phyloP scores from a whole-genome alignment of 2,113 vertebrate species.

The Rhinoderma darwinii region DNA sequence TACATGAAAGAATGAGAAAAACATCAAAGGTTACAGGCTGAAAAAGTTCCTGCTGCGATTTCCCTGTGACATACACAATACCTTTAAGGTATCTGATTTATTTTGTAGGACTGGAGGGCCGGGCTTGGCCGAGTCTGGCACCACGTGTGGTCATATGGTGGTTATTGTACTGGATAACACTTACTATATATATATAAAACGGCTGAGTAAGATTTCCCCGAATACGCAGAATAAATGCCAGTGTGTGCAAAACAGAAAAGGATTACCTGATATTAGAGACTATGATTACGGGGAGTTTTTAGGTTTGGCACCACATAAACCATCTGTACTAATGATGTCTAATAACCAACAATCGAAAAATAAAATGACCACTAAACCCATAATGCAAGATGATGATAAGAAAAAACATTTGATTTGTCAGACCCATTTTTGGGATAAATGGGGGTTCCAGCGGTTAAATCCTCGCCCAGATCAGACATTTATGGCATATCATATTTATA shows the following conservation, averaged over 20 bases:
- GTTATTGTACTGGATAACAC: constrained; percentile 1
- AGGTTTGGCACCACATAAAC: constrained; percentile 9
- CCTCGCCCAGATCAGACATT: background rate
- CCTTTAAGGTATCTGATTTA: background rate
- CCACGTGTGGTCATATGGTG: background rate
- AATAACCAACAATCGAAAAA: background rate
- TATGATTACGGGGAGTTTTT: constrained; percentile 17
- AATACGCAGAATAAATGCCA: constrained; percentile 17
- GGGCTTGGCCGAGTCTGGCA: background rate
- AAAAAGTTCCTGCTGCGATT: background rate
- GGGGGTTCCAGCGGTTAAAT: background rate
- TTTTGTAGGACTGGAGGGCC: background rate
- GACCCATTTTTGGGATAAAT: background rate
- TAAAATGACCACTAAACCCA: background rate
- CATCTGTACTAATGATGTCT: background rate
- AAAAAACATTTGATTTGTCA: too few species aligned
- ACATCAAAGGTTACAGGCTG: constrained; percentile 5
- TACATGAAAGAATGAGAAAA: constrained; percentile 11
- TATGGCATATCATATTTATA: background rate
- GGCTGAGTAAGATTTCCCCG: background rate
- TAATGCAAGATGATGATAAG: too few species aligned
- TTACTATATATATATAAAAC: constrained; percentile 32
- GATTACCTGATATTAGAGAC: constrained; percentile 13
- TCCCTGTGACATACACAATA: background rate
- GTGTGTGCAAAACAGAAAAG: background rate